These are phyloP conservation scores for Orthosia incerta DNA, from an alignment of 2,888 invertebrate species.

Conservation along the genomic window DNA sequence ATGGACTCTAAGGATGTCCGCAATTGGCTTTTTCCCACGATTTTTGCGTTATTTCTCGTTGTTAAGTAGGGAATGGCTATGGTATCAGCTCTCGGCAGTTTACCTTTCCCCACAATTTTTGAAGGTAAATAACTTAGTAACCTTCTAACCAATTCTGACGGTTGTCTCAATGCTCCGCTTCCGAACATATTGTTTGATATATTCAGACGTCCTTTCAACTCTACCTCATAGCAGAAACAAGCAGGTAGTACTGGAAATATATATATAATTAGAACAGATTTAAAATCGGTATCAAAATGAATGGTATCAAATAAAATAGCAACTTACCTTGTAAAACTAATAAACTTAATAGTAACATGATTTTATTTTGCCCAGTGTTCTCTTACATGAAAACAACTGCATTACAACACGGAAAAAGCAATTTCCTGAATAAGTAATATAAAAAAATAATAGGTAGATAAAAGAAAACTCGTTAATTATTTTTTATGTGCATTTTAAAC, in stretches of 20 bases:
- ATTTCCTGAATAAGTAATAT: background rate
- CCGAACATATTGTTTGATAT: slow-evolving; percentile 21
- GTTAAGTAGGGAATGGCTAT: slow-evolving; percentile 7
- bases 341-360: slow-evolving; percentile 38
- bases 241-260: slow-evolving; percentile 39
- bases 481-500: slow-evolving; percentile 13
- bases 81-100: background rate
- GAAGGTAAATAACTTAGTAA: background rate
- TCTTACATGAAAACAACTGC: background rate
- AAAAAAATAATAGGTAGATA: background rate
- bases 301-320: background rate
- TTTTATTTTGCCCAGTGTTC: background rate
- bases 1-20: too few species aligned
- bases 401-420: slow-evolving; percentile 1
- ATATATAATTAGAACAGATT: background rate
- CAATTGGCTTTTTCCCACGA: background rate
- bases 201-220: slow-evolving; percentile 49
- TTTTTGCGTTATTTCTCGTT: background rate
- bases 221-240: slow-evolving; percentile 45
- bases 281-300: background rate
- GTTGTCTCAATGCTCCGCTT: background rate
- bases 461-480: slow-evolving; percentile 11
- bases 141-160: background rate
- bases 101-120: background rate
- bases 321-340: slow-evolving; percentile 46